Percentiles rank a stretch among this genome's conserved stretches.
Conservation (phyloP, 2,888 invertebrate genomes). For the Eupithecia abbreviata region DNA sequence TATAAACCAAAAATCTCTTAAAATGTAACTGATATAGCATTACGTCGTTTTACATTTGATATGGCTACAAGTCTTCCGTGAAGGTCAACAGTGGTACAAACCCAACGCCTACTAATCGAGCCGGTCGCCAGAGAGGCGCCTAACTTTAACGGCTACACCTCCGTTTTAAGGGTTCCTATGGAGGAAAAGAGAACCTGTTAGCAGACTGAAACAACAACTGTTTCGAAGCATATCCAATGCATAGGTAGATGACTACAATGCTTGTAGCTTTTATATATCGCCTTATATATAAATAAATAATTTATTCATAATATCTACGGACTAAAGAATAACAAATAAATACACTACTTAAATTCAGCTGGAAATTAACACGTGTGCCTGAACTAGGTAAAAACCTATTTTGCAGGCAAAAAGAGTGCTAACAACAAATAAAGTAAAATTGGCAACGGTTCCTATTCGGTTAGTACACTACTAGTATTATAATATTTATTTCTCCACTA, state of each 20-base stretch:
- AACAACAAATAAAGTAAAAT: no score
- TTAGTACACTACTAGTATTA: no score
- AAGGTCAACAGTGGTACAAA: not conserved
- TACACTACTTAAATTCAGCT: no score
- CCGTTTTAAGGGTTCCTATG: not conserved
- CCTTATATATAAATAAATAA: no score
- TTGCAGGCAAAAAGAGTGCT: no score
- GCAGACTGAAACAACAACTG: not conserved
- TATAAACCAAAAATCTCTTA: not conserved
- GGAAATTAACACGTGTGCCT: no score
- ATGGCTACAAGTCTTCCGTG: not conserved
- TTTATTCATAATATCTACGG: no score
- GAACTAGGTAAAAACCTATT: no score
- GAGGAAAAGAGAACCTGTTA: not conserved
- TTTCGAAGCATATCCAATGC: not conserved
- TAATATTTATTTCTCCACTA: no score
- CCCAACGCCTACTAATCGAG: not conserved
- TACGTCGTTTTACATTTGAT: not conserved
- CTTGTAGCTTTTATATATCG: not conserved
- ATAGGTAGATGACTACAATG: not conserved
- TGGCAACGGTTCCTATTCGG: no score
- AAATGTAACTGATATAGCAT: not conserved
- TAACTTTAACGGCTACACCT: not conserved
- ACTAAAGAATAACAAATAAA: no score
- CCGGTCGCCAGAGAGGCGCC: not conserved